Conservation (phyloP, 2,888 invertebrate species). For the Dryococelus australis region DNA sequence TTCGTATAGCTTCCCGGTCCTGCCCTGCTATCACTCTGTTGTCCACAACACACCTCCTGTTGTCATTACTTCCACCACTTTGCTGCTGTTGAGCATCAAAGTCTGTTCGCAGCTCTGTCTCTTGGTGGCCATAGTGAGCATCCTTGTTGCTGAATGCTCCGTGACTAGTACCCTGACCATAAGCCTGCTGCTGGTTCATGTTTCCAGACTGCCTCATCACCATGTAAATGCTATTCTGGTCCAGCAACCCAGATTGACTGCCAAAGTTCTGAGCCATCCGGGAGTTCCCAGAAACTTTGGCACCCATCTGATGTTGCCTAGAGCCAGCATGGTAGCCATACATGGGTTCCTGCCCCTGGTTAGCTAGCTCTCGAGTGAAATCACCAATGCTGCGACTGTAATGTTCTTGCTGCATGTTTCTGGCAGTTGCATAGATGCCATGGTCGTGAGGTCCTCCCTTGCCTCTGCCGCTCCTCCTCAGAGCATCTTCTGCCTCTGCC, state of each 20-base stretch:
- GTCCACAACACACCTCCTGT: background rate
- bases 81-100: background rate
- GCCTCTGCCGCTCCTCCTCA: background rate
- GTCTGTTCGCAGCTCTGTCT: background rate
- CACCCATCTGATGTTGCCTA: background rate
- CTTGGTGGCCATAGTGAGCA: conserved; percentile 25
- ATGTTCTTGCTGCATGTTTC: conserved; percentile 46
- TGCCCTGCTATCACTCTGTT: background rate
- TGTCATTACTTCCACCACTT: background rate
- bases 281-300: conserved; percentile 19
- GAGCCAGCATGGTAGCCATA: conserved; percentile 2
- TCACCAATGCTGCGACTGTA: conserved; percentile 49
- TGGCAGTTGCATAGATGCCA: conserved; percentile 49
- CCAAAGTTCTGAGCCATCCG: conserved; percentile 24
- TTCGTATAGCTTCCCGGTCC: background rate
- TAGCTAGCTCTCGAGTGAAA: conserved; percentile 3
- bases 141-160: conserved; percentile 3
- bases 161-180: conserved; percentile 21
- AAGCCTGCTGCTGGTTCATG: conserved; percentile 26
- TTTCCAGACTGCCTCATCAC: conserved; percentile 40
- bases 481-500: conserved; percentile 19
- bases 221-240: conserved; percentile 46
- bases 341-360: conserved; percentile 2
- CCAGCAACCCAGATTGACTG: conserved; percentile 52
- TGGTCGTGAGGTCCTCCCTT: background rate